phyloP scores from a whole-genome alignment of 2,888 invertebrate species.

The Campoplex nolae region DNA sequence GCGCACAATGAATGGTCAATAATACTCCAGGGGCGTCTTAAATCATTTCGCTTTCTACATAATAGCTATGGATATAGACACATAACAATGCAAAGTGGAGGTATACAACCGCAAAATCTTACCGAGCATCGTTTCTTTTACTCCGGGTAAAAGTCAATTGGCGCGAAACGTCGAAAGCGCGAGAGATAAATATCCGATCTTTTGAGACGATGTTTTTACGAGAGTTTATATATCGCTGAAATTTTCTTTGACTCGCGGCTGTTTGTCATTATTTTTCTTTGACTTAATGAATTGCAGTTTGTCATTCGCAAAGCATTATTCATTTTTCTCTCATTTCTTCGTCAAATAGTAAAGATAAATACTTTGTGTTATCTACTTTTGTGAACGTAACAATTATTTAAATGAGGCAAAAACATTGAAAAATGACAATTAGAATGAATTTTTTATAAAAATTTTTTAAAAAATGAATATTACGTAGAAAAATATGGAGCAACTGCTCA shows the following conservation, averaged over 20 bases:
- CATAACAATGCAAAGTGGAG: conserved; percentile 23
- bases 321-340: not conserved
- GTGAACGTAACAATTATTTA: not conserved
- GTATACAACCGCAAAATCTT: conserved; percentile 15
- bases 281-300: conserved; percentile 39
- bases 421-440: no score
- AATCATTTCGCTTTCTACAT: conserved; percentile 28
- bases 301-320: conserved; percentile 14
- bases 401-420: not conserved
- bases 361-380: not conserved
- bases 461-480: not conserved
- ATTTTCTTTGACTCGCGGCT: conserved; percentile 33
- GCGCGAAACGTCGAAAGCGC: conserved; percentile 37
- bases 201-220: conserved; percentile 27
- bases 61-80: conserved; percentile 22
- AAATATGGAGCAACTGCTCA: not conserved
- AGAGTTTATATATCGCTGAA: conserved; percentile 3
- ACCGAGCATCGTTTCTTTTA: conserved; percentile 20
- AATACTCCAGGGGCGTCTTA: conserved; percentile 22
- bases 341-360: not conserved
- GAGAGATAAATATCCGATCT: conserved; percentile 34
- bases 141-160: conserved; percentile 43
- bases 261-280: conserved; percentile 34
- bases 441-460: not conserved
- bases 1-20: not conserved